Evolutionary conservation across 1,140 invertebrate species (phyloP), one percentile per base, ranked within the genome.

Genomic region (Aricia agestis): DNA sequence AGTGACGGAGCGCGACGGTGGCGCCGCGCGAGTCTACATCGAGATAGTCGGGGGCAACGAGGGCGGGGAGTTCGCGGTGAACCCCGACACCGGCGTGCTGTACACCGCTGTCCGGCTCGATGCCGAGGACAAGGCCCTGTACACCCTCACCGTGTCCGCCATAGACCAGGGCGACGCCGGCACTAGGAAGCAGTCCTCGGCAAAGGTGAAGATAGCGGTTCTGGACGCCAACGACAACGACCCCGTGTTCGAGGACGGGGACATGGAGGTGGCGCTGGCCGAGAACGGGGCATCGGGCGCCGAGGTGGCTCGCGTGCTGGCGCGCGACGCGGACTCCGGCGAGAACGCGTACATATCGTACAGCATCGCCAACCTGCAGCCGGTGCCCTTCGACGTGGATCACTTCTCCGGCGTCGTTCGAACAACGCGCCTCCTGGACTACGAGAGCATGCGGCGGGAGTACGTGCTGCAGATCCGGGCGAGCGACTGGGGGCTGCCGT

Each of bases 311-410:
- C 96, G 95, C 77, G 95, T 98, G 0, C 93, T 94, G 17, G 98
- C 98, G 0, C 94, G 94, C 65, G 98, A 99, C 86, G 94, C 92
- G 15, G 98, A 99, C 88, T 95, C 95, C 4, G 97, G 97, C 1
- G 98, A 99, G 82, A 99, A 99, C 91, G 97, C 97, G 15, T 97
- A 98, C 87, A 95, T 99, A 76, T 98, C 97, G 0, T 99, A 98
- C 92, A 97, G 96, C 74, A 96, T 98, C 78, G 97, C 96, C 25
- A 98, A 98, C 90, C 92, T 97, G 13, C 95, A 96, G 77, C 95
- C 95, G 52, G 95, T 98, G 3, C 98, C 98, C 25, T 99, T 99
- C 89, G 96, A 98, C 77, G 98, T 99, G 68, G 98, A 99, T 82
- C 97, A 97, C 78, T 98, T 99, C 86, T 96, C 96, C 7, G 99